Evolutionary conservation across 2,888 invertebrate genomes (phyloP).

Genomic region (Drosophila fungiperda): DNA sequence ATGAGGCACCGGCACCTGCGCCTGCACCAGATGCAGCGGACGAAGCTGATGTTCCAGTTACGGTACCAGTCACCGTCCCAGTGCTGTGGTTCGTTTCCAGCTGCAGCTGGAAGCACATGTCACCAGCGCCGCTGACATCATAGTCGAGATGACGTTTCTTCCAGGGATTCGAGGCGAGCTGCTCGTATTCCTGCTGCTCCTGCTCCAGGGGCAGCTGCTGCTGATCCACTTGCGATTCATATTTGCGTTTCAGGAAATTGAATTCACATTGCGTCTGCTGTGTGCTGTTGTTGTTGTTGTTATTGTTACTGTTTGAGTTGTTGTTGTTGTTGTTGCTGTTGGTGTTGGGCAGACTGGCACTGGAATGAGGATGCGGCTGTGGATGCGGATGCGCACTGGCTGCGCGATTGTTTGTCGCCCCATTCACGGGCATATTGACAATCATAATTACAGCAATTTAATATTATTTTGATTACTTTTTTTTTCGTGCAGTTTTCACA

Average conservation of each 20-base stretch:
- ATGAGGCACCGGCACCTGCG: conserved; percentile 42
- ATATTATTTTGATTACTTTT: not conserved
- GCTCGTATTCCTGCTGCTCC: conserved; percentile 53
- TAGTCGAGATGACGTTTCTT: conserved; percentile 78
- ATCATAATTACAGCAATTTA: conserved; percentile 66
- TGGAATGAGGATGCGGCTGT: conserved; percentile 6
- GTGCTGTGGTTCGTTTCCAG: conserved; percentile 42
- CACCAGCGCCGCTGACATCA: conserved; percentile 42
- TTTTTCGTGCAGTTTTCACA: not conserved
- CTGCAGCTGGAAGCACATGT: conserved; percentile 68
- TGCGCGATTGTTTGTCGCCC: conserved; percentile 38
- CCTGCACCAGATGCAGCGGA: not conserved
- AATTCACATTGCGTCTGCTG: conserved; percentile 72
- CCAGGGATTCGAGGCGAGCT: conserved; percentile 68
- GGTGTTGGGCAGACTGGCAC: conserved; percentile 38
- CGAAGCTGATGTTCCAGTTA: not conserved
- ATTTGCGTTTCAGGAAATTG: conserved; percentile 83
- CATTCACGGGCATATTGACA: conserved; percentile 77
- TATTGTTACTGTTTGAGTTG: conserved; percentile 47
- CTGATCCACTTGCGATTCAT: conserved; percentile 47
- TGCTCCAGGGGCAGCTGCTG: conserved; percentile 24
- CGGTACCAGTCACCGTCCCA: not conserved
- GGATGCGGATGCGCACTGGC: conserved; percentile 10
- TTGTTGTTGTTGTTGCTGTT: conserved; percentile 50
- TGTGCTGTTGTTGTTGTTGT: conserved; percentile 55